Base-by-base conservation (phyloP, 2,888 invertebrate genomes). In the Eupithecia tripunctaria region DNA sequence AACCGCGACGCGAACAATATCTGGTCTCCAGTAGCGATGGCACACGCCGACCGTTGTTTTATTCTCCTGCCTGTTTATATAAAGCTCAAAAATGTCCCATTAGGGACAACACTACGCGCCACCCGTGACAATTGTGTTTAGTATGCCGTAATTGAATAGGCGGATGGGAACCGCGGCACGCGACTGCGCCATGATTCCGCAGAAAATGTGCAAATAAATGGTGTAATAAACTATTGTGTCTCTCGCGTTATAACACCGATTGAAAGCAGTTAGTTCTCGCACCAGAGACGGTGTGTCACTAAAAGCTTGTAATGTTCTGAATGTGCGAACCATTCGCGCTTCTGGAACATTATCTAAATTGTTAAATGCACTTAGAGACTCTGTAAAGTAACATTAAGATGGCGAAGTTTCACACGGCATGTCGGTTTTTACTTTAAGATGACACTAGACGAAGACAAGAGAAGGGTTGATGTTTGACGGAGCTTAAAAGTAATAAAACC, bases 91-190 rank as follows among this genome's bases (percentile, higher is more conserved):
- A 90, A 87, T 86, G 85, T 85, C 86, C 90, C 92, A 93, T 93
- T 93, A 93, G 86, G 90, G 90, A 86, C 86, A 89, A 88, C 85
- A 87, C 88, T 64, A 68, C 83, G 83, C 86, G 90, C 90, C 92
- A 90, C 86, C 89, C 84, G 84, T 88, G 91, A 91, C 93, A 91
- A 90, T 92, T 89, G 90, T 83, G 91, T 87, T 89, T 87, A 85
- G 85, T 81, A 85, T 80, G 83, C 75, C 84, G 84, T 93, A 93
- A 94, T 94, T 94, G 92, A 94, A 94, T 91, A 90, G 92, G 92
- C 91, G 91, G 88, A 85, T 88, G 90, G 89, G 89, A 88, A 88
- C 83, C 81, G 79, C 82, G 89, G 84, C 94, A 92, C 93, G 91
- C 91, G 93, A 88, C 91, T 86, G 78, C 81, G 79, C 84, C 79